Evolutionary conservation across 1,140 invertebrate genomes (phyloP), one percentile per base, ranked within the genome.

Genomic region (Helicoverpa armigera): DNA sequence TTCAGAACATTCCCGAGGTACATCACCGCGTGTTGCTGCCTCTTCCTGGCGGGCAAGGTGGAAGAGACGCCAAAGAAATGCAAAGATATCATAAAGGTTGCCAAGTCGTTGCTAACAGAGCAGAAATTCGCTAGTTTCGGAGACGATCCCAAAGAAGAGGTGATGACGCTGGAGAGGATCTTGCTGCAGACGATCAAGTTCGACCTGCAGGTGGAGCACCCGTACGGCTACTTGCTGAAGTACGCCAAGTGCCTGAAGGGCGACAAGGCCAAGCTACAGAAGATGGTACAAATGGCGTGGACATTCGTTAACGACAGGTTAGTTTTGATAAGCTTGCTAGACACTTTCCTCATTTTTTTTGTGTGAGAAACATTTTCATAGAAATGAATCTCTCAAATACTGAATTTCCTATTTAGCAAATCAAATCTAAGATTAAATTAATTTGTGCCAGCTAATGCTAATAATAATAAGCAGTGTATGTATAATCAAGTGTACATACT

Each of bases 11-110:
- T 99, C 95, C 98, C 98, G 67, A 96, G 98, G 94, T 99, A 99
- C 95, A 98, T 99, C n/a, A 99, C 98, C 14, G 99, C 99, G 11
- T 98, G 99, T 89, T 99, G 98, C 90, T 99, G 99, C 91, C 95
- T 99, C 51, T 99, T 99, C 92, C 95, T 99, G 77, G 99, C 99
- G 81, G 99, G 99, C 3, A 99, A 99, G 96, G 99, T 99, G 14
- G 99, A 99, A 96, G 99, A 99, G 96, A 99, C 99, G 9, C 99
- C 99, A 35, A 99, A 99, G 93, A 99, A 99, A 95, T 99, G 98
- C 95, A 98, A 98, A 94, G 99, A 99, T 95, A 98, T 99, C 67
- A 99, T 99, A 70, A 98, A 97, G 95, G 98, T 97, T 56, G 98
- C 99, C 0, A 97, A 97, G 88, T 96, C 96, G 73, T 95, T 98